These are phyloP conservation scores for Hirtodrosophila alboralis DNA, from an alignment of 2,888 invertebrate species.

Conservation along the genomic window DNA sequence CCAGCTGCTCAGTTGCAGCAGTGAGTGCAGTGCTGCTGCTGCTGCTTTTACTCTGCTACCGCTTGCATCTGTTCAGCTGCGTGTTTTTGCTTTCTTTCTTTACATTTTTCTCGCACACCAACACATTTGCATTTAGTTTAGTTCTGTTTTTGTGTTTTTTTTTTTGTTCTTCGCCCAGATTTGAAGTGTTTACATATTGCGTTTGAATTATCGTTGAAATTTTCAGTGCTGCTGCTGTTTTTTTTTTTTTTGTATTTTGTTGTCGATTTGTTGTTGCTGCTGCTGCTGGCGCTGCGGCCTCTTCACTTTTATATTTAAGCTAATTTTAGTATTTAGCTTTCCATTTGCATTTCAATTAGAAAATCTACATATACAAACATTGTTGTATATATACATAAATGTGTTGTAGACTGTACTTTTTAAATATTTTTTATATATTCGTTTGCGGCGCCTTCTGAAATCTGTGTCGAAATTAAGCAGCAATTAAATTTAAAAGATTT, in stretches of 20 bases:
- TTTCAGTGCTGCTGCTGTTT: conserved; percentile 51
- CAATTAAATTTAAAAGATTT: conserved; percentile 7
- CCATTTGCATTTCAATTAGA: conserved; percentile 74
- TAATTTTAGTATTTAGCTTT: conserved; percentile 77
- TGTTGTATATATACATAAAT: conserved; percentile 12
- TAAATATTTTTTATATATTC: conserved; percentile 24
- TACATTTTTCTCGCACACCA: conserved; percentile 31
- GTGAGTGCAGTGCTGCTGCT: conserved; percentile 13
- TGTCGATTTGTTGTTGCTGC: conserved; percentile 41
- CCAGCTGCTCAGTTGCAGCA: conserved; percentile 30
- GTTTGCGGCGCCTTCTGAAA: conserved; percentile 24
- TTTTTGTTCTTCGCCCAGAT: conserved; percentile 32
- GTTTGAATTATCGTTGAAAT: conserved; percentile 70
- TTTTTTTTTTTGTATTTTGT: conserved; percentile 46
- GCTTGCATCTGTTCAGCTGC: conserved; percentile 12
- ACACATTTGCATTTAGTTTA: conserved; percentile 44
- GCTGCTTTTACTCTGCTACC: conserved; percentile 11
- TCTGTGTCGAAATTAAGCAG: conserved; percentile 19
- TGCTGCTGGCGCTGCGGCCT: conserved; percentile 36
- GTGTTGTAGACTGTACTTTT: conserved; percentile 41
- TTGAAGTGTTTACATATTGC: conserved; percentile 76
- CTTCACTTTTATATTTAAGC: conserved; percentile 63
- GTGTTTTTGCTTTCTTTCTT: conserved; percentile 31
- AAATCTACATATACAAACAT: conserved; percentile 38
- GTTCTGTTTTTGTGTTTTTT: conserved; percentile 34